Conservation (phyloP, 2,888 invertebrate species). For the Nemoura dubitans region DNA sequence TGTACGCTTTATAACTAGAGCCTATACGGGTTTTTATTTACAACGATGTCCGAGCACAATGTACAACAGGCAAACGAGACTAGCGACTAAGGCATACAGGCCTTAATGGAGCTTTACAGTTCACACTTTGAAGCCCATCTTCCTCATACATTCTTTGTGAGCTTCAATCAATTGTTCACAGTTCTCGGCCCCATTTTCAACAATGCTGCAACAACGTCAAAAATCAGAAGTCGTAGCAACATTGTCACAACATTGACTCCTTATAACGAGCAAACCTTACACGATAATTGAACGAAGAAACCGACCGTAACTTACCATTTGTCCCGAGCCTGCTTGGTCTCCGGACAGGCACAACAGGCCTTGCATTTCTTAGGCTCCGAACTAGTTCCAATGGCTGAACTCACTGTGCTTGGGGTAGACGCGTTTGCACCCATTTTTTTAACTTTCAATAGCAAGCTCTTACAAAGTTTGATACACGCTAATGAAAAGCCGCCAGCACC, state of each 20-base stretch:
- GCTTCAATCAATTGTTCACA: slow-evolving; percentile 92
- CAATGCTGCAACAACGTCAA: slow-evolving; percentile 74
- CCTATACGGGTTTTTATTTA: neutral
- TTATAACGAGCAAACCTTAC: too few species aligned
- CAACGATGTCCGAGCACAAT: neutral
- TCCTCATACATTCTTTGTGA: slow-evolving; percentile 96
- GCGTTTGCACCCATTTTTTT: slow-evolving; percentile 5
- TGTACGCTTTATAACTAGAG: neutral
- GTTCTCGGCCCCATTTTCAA: slow-evolving; percentile 90
- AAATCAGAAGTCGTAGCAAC: slow-evolving; percentile 32
- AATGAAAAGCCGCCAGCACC: too few species aligned
- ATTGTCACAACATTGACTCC: too few species aligned
- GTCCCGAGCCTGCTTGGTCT: slow-evolving; percentile 90
- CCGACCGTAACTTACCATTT: slow-evolving; percentile 82
- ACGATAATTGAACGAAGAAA: too few species aligned
- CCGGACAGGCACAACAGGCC: slow-evolving; percentile 97
- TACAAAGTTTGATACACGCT: neutral
- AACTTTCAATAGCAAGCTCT: neutral
- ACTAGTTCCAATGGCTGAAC: neutral
- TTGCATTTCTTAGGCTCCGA: slow-evolving; percentile 81
- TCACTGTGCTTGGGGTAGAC: neutral
- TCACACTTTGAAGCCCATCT: slow-evolving; percentile 95
- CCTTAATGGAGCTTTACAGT: slow-evolving; percentile 26
- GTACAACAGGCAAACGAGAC: neutral
- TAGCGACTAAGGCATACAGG: neutral